phyloP scores from a whole-genome alignment of 30 jellyfish, hydroid and myxozoan genomes.

The Rhopilema esculentum region DNA sequence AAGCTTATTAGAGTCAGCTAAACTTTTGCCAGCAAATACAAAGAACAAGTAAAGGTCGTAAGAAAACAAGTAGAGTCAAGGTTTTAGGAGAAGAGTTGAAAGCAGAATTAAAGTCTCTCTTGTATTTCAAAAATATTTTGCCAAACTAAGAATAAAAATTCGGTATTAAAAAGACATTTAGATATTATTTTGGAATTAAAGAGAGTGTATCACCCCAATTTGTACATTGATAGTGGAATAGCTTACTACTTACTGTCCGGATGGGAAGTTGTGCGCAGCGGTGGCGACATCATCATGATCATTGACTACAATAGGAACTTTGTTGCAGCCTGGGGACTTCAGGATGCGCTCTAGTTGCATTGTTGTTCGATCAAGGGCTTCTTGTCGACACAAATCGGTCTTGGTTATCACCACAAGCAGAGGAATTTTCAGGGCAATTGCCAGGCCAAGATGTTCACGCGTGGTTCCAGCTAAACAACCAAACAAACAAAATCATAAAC shows the following conservation, averaged over 20 bases:
- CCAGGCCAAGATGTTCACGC: constrained; percentile 98
- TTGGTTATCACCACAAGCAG: constrained; percentile 88
- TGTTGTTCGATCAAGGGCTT: constrained; percentile 65
- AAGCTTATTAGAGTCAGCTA: neutral
- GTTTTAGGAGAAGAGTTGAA: too few species aligned
- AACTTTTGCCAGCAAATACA: too few species aligned
- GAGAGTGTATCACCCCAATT: too few species aligned
- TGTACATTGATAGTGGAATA: too few species aligned
- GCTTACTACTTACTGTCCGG: too few species aligned
- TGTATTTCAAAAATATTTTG: too few species aligned
- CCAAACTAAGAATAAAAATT: too few species aligned
- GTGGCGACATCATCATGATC: constrained; percentile 86
- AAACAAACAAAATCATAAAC: neutral
- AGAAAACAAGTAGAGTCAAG: too few species aligned
- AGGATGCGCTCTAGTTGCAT: constrained; percentile 85
- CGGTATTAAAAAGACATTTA: too few species aligned
- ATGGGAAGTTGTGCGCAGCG: constrained; percentile 90
- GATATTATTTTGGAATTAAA: too few species aligned
- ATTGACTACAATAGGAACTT: constrained; percentile 85
- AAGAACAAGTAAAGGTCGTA: too few species aligned
- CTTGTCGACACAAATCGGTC: constrained; percentile 78
- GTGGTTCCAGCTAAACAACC: constrained; percentile 92
- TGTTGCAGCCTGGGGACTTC: constrained; percentile 89
- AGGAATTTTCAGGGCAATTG: constrained; percentile 94
- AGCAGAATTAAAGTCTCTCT: too few species aligned